Base-by-base conservation (phyloP, 2,888 invertebrate species). In the Teleiodes luculella region DNA sequence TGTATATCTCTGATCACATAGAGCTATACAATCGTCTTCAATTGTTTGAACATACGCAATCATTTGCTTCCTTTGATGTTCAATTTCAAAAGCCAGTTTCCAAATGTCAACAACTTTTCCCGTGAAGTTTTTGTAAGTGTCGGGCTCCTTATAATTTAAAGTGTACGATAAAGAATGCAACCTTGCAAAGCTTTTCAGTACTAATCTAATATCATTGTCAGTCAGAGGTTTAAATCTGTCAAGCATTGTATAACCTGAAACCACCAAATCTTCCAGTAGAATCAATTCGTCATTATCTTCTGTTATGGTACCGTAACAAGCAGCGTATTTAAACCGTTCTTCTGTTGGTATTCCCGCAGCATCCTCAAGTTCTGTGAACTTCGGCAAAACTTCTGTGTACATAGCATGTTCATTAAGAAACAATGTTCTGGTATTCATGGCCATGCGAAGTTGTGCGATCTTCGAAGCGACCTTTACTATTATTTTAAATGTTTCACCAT, bases 201-300 rank as follows among this genome's bases (percentile, higher is more conserved):
- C 59, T 0, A 72, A 48, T 61, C 57, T 69, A 0, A 78, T 58
- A 30, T 14, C 35, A 2, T 53, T 39, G 43, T 55, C 43, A 10
- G 47, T 47, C 8, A 57, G 36, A 11, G 57, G 46, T n/a, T 35
- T 46, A 7, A 67, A 62, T 62, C 67, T 67, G 45, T 76, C 67
- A 1, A 74, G 41, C 62, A 76, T 74, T 8, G 52, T 37, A 51
- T 63, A 75, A 24, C 64, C 58, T 4, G 54, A 54, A 0, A 58
- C 60, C 3, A 54, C 62, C 3, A 80, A 57, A 57, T 80, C 80
- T 65, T 78, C 76, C 14, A 80, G 57, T 8, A 78, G 52, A 24
- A 80, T 66, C 0, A 77, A 59, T 66, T 80, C 79, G 30, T 76
- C 49, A 0, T 66, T 65, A 13, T 57, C 58, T 51, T 71, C 71